Conservation (phyloP, 37 sponge, comb jelly and placozoan species). For the Crambe crambe region DNA sequence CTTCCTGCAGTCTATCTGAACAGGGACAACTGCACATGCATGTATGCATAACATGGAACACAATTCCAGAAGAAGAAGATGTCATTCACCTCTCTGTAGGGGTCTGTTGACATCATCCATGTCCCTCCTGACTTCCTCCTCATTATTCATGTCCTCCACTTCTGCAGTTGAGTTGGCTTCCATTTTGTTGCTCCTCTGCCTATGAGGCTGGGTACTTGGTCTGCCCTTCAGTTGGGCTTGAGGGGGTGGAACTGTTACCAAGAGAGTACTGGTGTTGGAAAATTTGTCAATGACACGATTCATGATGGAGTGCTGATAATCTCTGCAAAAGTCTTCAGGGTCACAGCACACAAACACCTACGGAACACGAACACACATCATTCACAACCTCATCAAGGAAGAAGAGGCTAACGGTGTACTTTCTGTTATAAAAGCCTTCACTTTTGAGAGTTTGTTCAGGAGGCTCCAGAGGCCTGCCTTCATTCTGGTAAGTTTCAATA, state of each 20-base stretch:
- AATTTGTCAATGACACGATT: constrained; percentile 57
- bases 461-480: constrained; percentile 42
- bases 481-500: constrained; percentile 68
- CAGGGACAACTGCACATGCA: constrained; percentile 20
- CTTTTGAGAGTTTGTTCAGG: constrained; percentile 31
- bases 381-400: too few species aligned
- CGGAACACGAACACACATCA: too few species aligned
- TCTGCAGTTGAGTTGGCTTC: neutral
- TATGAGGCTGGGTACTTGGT: neutral
- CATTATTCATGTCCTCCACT: neutral
- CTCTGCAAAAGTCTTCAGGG: constrained; percentile 40
- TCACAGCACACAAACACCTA: constrained; percentile 68
- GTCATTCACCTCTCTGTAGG: neutral
- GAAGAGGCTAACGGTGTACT: constrained; percentile 60
- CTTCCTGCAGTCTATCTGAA: constrained; percentile 69
- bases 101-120: neutral
- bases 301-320: constrained; percentile 43
- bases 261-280: constrained; percentile 65
- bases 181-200: neutral
- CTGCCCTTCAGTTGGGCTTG: neutral
- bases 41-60: too few species aligned
- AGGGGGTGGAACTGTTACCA: constrained; percentile 46
- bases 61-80: too few species aligned
- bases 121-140: neutral
- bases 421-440: constrained; percentile 73